These are phyloP conservation scores for Mylabris sibirica DNA, from an alignment of 2,888 invertebrate genomes.

Conservation along the genomic window DNA sequence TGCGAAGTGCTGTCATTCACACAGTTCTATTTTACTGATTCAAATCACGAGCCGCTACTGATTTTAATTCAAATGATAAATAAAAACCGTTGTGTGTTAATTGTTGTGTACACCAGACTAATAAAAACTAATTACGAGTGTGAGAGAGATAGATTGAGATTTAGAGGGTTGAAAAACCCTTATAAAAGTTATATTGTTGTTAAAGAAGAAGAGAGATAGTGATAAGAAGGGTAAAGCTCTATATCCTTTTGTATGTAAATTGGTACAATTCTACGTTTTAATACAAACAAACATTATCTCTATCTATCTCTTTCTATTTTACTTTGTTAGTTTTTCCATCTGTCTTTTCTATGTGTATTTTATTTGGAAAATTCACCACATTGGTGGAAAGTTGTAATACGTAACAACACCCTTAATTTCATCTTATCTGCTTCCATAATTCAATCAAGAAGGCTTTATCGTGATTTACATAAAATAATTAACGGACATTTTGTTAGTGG, in stretches of 20 bases:
- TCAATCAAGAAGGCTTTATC: constrained; percentile 50
- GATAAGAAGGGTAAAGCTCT: constrained; percentile 31
- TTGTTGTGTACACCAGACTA: neutral
- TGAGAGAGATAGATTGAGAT: neutral
- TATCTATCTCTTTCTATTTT: neutral
- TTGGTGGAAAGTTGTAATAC: constrained; percentile 53
- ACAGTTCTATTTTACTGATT: no score
- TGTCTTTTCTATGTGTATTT: neutral
- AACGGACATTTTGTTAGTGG: constrained; percentile 24
- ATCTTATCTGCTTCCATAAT: constrained; percentile 52
- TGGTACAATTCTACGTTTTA: constrained; percentile 42
- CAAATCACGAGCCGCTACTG: neutral
- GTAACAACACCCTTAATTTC: constrained; percentile 53
- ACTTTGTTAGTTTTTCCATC: no score
- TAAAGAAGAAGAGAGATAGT: neutral
- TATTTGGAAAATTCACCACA: constrained; percentile 47
- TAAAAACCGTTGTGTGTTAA: no score
- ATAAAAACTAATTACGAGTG: neutral
- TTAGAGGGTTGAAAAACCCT: neutral
- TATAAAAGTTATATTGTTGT: neutral
- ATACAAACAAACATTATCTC: constrained; percentile 40
- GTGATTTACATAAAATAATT: constrained; percentile 51
- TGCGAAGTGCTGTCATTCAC: no score
- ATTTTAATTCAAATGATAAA: neutral
- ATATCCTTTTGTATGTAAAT: constrained; percentile 49